phyloP scores from a whole-genome alignment of 2,888 invertebrate species.

The Drosophila kanekoi region DNA sequence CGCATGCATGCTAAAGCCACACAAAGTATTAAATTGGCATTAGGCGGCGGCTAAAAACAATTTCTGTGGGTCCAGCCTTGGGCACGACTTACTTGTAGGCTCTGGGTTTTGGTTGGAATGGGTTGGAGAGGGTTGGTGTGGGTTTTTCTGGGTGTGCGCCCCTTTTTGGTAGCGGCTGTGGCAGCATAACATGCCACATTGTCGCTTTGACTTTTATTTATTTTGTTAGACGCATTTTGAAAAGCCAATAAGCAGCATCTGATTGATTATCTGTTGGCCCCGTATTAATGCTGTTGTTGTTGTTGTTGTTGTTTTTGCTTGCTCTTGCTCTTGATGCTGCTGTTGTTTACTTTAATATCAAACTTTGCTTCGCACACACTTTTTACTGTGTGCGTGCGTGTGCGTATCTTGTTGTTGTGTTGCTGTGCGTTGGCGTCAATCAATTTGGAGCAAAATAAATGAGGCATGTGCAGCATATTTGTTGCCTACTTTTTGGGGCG shows the following conservation, averaged over 20 bases:
- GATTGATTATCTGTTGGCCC: constrained; percentile 74
- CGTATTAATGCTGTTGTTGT: constrained; percentile 32
- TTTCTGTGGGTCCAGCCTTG: constrained; percentile 43
- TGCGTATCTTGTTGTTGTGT: constrained; percentile 2
- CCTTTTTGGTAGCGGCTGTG: constrained; percentile 23
- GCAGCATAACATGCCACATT: constrained; percentile 66
- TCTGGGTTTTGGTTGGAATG: neutral
- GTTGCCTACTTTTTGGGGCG: constrained; percentile 39
- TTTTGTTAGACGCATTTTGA: constrained; percentile 76
- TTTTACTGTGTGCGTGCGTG: constrained; percentile 4
- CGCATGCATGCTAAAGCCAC: constrained; percentile 9
- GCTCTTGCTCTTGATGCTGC: constrained; percentile 19
- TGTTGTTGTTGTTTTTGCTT: constrained; percentile 7
- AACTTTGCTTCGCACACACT: constrained; percentile 27
- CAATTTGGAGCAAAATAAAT: constrained; percentile 76
- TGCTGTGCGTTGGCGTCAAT: constrained; percentile 54
- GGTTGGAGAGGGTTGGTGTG: neutral
- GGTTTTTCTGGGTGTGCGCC: neutral
- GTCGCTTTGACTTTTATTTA: constrained; percentile 77
- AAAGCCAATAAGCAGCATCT: constrained; percentile 79
- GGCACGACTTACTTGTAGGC: constrained; percentile 38
- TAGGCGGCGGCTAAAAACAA: constrained; percentile 47
- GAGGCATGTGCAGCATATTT: constrained; percentile 59
- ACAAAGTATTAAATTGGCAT: constrained; percentile 71
- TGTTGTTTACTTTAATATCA: constrained; percentile 47